A percentile compares a stretch with the other conserved stretches of the same genome.
Conservation (phyloP, 2,113 vertebrate species). For the Dermatemys mawii region DNA sequence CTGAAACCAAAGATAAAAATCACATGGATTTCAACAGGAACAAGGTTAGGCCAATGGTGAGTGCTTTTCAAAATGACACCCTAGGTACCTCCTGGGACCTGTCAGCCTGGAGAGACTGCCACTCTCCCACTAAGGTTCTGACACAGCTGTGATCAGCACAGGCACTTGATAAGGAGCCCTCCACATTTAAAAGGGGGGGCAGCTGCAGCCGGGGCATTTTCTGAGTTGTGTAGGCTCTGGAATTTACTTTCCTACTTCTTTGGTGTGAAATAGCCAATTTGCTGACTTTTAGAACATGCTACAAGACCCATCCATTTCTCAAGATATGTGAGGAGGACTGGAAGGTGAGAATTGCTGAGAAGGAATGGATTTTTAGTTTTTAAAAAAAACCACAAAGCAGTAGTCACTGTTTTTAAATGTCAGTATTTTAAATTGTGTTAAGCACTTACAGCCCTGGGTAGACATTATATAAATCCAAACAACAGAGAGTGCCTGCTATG, state of each 20-base stretch:
- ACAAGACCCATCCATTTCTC: not conserved
- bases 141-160: constrained; percentile 34
- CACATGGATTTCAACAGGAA: not conserved
- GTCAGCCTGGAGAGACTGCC: constrained; percentile 8
- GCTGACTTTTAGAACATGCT: not conserved
- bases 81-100: constrained; percentile 15
- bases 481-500: not conserved
- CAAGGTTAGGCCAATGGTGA: not conserved
- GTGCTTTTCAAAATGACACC: not conserved
- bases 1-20: not conserved
- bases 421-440: not conserved
- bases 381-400: not conserved
- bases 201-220: not conserved
- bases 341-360: constrained; percentile 5
- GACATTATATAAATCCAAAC: not conserved
- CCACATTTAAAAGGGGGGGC: not conserved
- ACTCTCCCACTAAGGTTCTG: not conserved
- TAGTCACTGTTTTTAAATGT: not conserved
- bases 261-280: not conserved
- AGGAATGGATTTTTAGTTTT: not conserved
- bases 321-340: not conserved
- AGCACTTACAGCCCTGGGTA: not conserved
- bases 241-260: not conserved
- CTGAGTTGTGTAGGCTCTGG: not conserved
- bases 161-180: not conserved